Evolutionary conservation across 2,113 vertebrate species (phyloP), one percentile per base, ranked within the genome.

Genomic region (Corydoras sp.): DNA sequence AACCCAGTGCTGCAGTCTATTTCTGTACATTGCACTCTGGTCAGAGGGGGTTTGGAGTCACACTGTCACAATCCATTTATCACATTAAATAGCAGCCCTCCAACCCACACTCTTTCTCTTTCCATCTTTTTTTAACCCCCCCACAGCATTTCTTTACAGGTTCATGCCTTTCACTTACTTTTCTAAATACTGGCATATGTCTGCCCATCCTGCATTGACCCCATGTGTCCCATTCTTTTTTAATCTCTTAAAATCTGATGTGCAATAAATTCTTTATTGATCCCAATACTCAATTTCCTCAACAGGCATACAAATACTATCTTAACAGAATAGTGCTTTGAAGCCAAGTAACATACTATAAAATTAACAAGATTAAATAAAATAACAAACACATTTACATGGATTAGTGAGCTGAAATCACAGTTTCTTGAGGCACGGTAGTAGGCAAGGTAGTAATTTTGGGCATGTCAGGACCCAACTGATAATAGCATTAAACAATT

Each of bases 41-140:
- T 86, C 83, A 79, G 84, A 85, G 82, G 85, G 85, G 84, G 82
- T 85, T 86, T 85, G 78, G 84, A 86, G 86, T 83, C 80, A 69
- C 65, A 82, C 87, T 89, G 89, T 90, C 89, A 90, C 86, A 87
- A 88, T 84, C 87, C 84, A 88, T 90, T 88, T 88, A 89, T 90
- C 88, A 90, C 88, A 89, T 90, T 89, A 89, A 90, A 90, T 87
- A 90, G 88, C 87, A 86, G 79, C 82, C 86, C 87, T 85, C 81
- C 72, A 83, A 86, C 66, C 66, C 65, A 51, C 70, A 73, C 55
- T 58, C 58, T 77, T 66, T 76, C 76, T 35, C 43, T 76, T 80
- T 71, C 63, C 58, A 76, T 78, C 65, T n/a, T 59, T 75, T 81
- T n/a, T n/a, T n/a, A n/a, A n/a, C n/a, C n/a, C n/a, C 82, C 83